phyloP scores from a whole-genome alignment of 2,797 vertebrate genomes.

The Onychomys leucogaster region DNA sequence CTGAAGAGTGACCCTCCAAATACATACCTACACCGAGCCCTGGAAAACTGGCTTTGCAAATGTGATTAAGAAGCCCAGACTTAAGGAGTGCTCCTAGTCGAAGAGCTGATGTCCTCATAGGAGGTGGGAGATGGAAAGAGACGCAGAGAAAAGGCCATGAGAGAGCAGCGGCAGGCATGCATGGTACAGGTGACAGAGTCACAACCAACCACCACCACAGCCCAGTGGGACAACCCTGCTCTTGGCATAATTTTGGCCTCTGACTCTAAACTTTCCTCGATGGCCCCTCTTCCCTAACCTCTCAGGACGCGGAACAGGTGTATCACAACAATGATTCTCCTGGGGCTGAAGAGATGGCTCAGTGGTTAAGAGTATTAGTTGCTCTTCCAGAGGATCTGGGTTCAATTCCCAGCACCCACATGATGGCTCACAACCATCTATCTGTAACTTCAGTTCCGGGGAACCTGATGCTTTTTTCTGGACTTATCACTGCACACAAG shows the following conservation, averaged over 20 bases:
- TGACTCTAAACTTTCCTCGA: slow-evolving; percentile 6
- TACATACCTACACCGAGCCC: background rate
- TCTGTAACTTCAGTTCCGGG: background rate
- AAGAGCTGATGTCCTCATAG: background rate
- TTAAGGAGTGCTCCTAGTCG: background rate
- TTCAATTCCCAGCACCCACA: background rate
- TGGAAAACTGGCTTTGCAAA: background rate
- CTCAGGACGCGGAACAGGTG: background rate
- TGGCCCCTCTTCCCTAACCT: slow-evolving; percentile 45
- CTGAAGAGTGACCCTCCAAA: background rate
- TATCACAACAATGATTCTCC: slow-evolving; percentile 64
- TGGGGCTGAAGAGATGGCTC: background rate
- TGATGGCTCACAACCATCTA: background rate
- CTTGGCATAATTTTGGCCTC: background rate
- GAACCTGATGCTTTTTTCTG: background rate
- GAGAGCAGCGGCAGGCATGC: background rate
- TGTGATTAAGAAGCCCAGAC: background rate
- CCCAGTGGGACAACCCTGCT: background rate
- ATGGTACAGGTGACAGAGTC: background rate
- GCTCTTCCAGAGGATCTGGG: background rate
- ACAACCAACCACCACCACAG: background rate
- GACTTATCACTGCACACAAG: background rate
- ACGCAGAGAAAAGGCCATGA: background rate
- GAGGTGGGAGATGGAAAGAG: background rate
- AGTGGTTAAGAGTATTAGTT: background rate